These are phyloP conservation scores for Momotus momota DNA, from an alignment of 2,797 vertebrate species.

Conservation along the genomic window DNA sequence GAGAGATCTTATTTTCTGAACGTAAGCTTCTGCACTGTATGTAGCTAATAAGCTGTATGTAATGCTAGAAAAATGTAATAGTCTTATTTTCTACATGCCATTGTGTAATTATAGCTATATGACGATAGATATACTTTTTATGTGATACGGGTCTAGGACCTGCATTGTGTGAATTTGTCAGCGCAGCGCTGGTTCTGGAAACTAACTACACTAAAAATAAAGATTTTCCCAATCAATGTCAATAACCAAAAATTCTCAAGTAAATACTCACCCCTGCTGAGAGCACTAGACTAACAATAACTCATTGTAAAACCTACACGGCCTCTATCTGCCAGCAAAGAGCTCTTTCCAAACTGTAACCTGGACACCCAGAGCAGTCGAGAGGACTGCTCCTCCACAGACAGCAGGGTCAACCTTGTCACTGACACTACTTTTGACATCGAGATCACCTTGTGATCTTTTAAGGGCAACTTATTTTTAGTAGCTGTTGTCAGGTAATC, in stretches of 20 bases:
- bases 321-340: background rate
- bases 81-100: background rate
- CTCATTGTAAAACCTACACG: background rate
- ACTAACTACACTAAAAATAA: background rate
- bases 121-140: background rate
- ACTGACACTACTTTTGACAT: background rate
- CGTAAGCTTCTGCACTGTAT: background rate
- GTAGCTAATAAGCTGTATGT: background rate
- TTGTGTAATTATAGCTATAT: background rate
- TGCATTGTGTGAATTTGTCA: background rate
- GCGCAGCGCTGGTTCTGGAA: background rate
- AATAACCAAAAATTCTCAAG: background rate
- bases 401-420: background rate
- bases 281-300: background rate
- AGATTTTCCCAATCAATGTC: background rate
- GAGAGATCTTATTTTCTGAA: background rate
- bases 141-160: background rate
- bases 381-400: background rate
- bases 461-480: background rate
- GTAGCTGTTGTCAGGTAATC: background rate
- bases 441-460: background rate
- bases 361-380: background rate
- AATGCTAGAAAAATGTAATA: background rate
- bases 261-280: background rate
- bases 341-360: background rate